phyloP scores from a whole-genome alignment of 2,113 vertebrate species.

The Prinia subflava region DNA sequence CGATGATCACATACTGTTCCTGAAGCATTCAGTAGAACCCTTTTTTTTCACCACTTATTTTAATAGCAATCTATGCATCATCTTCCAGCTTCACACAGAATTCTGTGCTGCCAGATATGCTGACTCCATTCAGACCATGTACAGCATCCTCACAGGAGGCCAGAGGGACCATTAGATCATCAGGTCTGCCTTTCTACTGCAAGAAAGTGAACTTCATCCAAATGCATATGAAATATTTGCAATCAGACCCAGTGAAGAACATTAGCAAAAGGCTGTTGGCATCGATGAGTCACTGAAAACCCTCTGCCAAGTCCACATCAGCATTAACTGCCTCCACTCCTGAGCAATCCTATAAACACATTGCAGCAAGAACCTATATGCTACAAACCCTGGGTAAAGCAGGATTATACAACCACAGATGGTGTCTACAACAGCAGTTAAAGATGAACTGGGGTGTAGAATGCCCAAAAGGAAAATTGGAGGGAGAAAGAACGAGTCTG shows the following conservation, averaged over 20 bases:
- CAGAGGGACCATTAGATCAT: constrained; percentile 51
- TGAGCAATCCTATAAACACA: background rate
- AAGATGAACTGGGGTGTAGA: background rate
- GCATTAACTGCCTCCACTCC: background rate
- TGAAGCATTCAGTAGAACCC: background rate
- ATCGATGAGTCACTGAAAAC: background rate
- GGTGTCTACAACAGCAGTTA: background rate
- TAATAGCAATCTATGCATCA: constrained; percentile 2
- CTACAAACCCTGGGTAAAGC: background rate
- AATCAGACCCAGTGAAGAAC: constrained; percentile 12
- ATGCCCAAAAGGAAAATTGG: background rate
- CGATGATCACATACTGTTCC: background rate
- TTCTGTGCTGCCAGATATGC: constrained; percentile 23
- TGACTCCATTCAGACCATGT: constrained; percentile 25
- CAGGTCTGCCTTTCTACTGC: constrained; percentile 35
- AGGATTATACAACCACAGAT: background rate
- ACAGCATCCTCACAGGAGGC: constrained; percentile 36
- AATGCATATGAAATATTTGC: constrained; percentile 16
- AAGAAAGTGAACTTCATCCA: constrained; percentile 47
- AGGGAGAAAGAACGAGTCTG: background rate
- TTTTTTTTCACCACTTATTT: constrained; percentile 10
- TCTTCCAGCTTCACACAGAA: background rate
- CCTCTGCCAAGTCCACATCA: constrained; percentile 36
- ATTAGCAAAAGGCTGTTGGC: constrained; percentile 49
- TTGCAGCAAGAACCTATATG: background rate